Percentiles rank a stretch among this genome's conserved stretches.
Conservation (phyloP, 2,888 invertebrate species). For the Neocrepidodera transversa region DNA sequence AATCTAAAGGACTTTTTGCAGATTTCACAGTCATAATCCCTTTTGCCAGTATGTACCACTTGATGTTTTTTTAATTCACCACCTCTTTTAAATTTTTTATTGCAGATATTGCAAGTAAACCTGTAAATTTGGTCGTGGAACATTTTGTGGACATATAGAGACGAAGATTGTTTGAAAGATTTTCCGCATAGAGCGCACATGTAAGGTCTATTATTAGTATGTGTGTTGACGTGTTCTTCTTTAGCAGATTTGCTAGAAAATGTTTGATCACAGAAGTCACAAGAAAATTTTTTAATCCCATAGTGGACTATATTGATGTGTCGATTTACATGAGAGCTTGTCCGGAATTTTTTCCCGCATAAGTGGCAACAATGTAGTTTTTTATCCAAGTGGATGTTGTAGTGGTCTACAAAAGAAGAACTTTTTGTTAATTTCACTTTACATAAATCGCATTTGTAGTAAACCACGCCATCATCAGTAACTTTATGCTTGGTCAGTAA, state of each 20-base stretch:
- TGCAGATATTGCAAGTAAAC: slow-evolving; percentile 63
- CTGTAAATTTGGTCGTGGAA: slow-evolving; percentile 48
- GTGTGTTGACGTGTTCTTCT: slow-evolving; percentile 63
- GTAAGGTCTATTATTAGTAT: slow-evolving; percentile 60
- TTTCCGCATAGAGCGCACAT: slow-evolving; percentile 66
- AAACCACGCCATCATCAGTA: slow-evolving; percentile 45
- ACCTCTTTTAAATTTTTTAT: slow-evolving; percentile 64
- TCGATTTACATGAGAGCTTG: slow-evolving; percentile 58
- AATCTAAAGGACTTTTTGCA: slow-evolving; percentile 65
- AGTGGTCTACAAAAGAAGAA: slow-evolving; percentile 61
- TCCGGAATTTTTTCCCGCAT: slow-evolving; percentile 64
- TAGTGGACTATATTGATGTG: slow-evolving; percentile 64
- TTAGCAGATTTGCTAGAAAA: slow-evolving; percentile 64
- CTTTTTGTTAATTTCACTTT: slow-evolving; percentile 52
- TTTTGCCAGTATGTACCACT: slow-evolving; percentile 64
- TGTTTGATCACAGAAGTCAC: slow-evolving; percentile 60
- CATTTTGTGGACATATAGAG: slow-evolving; percentile 50
- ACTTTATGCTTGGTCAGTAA: slow-evolving; percentile 50
- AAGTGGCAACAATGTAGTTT: slow-evolving; percentile 62
- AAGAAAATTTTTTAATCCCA: slow-evolving; percentile 61
- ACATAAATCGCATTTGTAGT: slow-evolving; percentile 60
- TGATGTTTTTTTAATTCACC: slow-evolving; percentile 64
- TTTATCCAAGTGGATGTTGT: slow-evolving; percentile 60
- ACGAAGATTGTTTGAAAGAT: slow-evolving; percentile 63
- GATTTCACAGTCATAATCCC: slow-evolving; percentile 62